Percentiles rank a stretch among this genome's conserved stretches.
Conservation (phyloP, 2,797 vertebrate genomes). For the Lycodopsis pacificus region DNA sequence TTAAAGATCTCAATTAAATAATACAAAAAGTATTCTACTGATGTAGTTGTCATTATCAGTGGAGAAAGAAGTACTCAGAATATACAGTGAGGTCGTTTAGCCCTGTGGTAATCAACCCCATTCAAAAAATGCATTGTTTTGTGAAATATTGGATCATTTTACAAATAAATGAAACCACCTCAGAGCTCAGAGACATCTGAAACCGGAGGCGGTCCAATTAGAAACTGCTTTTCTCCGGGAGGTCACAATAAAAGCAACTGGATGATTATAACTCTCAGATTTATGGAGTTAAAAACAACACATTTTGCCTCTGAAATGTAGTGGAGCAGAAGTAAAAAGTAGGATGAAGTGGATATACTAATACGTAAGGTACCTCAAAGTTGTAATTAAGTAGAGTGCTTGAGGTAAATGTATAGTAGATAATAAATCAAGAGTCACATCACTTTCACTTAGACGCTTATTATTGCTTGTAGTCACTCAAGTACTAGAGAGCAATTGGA, state of each 20-base stretch:
- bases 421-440: background rate
- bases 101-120: background rate
- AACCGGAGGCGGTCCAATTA: background rate
- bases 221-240: background rate
- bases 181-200: background rate
- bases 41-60: background rate
- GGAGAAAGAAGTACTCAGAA: background rate
- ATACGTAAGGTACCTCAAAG: background rate
- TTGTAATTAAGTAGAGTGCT: background rate
- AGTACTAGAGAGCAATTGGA: slow-evolving; percentile 1
- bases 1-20: background rate
- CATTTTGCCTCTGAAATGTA: background rate
- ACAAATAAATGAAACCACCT: background rate
- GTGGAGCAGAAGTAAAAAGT: background rate
- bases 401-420: background rate
- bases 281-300: background rate
- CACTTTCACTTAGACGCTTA: slow-evolving; percentile 2
- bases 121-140: background rate
- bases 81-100: background rate
- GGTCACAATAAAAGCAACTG: background rate
- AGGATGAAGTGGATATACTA: background rate
- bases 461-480: slow-evolving; percentile 6
- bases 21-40: background rate
- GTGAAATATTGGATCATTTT: background rate
- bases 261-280: background rate